A percentile compares a stretch with the other conserved stretches of the same genome.
Conservation (phyloP, 2,113 vertebrate species). For the Melanerpes formicivorus region DNA sequence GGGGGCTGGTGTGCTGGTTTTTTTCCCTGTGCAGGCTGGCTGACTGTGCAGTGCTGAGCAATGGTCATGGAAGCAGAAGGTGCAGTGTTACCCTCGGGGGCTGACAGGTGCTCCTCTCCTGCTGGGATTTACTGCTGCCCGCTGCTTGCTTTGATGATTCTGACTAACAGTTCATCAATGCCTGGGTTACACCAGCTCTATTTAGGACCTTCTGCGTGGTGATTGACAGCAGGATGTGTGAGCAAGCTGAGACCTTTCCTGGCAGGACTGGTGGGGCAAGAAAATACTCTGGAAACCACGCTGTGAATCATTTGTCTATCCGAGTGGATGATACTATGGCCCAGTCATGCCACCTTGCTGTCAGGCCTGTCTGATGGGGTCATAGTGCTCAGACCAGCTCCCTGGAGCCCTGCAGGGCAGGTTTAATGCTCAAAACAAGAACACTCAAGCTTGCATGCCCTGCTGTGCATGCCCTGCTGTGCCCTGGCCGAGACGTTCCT, state of each 20-base stretch:
- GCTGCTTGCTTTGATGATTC: constrained; percentile 42
- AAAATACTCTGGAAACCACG: constrained; percentile 65
- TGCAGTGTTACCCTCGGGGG: not conserved
- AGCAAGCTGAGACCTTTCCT: constrained; percentile 73
- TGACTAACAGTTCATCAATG: constrained; percentile 67
- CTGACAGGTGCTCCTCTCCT: not conserved
- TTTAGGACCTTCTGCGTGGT: constrained; percentile 43
- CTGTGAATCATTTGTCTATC: constrained; percentile 68
- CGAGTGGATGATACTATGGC: constrained; percentile 46
- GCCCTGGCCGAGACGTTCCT: fast-evolving
- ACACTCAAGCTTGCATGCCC: not conserved
- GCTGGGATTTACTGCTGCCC: constrained; percentile 15
- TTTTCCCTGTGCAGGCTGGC: not conserved
- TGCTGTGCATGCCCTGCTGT: not conserved
- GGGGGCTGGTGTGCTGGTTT: not conserved
- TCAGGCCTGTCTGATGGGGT: not conserved
- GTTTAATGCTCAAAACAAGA: not conserved
- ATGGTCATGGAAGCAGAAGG: not conserved
- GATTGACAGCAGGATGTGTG: constrained; percentile 73
- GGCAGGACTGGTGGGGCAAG: constrained; percentile 65
- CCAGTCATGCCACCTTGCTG: constrained; percentile 14
- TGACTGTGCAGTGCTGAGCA: not conserved
- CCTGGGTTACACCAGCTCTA: not conserved
- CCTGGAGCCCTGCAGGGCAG: not conserved
- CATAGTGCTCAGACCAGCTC: not conserved